Conservation (phyloP, 2,113 vertebrate species). For the Callithrix jacchus region DNA sequence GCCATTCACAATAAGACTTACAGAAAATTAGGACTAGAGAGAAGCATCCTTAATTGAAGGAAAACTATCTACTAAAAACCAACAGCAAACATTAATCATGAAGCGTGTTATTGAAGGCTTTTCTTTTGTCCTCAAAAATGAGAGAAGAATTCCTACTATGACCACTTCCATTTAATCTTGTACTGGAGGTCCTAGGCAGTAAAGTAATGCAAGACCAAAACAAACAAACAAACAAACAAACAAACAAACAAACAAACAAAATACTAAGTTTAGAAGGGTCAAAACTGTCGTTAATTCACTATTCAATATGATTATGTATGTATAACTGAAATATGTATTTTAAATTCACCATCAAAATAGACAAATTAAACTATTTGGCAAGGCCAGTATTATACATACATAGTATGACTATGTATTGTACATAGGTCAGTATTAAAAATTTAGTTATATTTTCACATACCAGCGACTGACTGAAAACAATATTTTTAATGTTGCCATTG, state of each 20-base stretch:
- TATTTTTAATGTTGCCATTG: neutral
- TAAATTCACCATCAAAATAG: neutral
- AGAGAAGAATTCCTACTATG: neutral
- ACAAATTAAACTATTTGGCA: neutral
- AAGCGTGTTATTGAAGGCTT: neutral
- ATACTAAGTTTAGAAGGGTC: neutral
- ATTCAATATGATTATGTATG: neutral
- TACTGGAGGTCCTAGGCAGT: neutral
- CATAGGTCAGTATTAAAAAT: neutral
- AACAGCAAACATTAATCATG: neutral
- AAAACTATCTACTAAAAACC: neutral
- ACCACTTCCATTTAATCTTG: neutral
- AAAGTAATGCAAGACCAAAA: neutral
- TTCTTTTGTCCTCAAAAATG: neutral
- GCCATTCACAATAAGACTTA: neutral
- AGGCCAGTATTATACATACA: too few species aligned
- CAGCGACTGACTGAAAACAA: neutral
- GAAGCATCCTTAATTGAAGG: neutral
- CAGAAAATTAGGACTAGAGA: neutral
- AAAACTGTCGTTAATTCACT: neutral
- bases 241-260: neutral
- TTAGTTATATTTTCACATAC: neutral
- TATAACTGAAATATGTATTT: neutral
- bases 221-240: too few species aligned
- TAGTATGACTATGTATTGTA: too few species aligned